These are phyloP conservation scores for Neodiprion virginianus DNA, from an alignment of 1,140 invertebrate genomes.

Conservation along the genomic window DNA sequence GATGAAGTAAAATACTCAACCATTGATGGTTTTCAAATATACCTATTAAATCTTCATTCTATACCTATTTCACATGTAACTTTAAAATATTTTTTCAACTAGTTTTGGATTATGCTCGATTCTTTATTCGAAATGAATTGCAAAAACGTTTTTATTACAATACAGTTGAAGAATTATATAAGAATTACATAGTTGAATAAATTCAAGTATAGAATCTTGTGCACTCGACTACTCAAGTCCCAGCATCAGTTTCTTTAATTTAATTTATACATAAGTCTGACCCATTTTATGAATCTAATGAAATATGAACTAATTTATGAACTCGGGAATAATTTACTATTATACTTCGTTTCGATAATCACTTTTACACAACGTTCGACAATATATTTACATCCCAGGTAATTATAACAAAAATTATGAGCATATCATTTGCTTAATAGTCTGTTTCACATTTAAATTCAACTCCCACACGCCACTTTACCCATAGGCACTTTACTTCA, in stretches of 20 bases:
- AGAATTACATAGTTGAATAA: too few relatives aligned
- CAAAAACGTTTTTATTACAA: too few relatives aligned
- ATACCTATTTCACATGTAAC: too few relatives aligned
- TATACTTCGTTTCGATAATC: not conserved
- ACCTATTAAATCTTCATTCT: too few relatives aligned
- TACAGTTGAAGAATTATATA: too few relatives aligned
- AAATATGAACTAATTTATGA: not conserved
- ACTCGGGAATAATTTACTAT: not conserved
- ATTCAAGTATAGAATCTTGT: too few relatives aligned
- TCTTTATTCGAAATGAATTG: too few relatives aligned
- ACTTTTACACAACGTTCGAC: not conserved
- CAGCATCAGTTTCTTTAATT: not conserved
- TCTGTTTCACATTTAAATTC: not conserved
- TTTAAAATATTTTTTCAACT: too few relatives aligned
- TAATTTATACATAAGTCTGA: not conserved
- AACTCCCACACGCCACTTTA: not conserved
- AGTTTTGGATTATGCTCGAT: too few relatives aligned
- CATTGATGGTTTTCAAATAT: too few relatives aligned
- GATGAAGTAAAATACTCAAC: too few relatives aligned
- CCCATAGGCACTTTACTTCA: not conserved
- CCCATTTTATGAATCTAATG: constrained; percentile 1
- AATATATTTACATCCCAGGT: not conserved
- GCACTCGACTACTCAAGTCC: too few relatives aligned
- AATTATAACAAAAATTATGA: not conserved
- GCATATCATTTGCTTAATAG: not conserved